These are phyloP conservation scores for Pachyrhynchus sulphureomaculatus DNA, from an alignment of 1,140 invertebrate genomes.

Conservation along the genomic window DNA sequence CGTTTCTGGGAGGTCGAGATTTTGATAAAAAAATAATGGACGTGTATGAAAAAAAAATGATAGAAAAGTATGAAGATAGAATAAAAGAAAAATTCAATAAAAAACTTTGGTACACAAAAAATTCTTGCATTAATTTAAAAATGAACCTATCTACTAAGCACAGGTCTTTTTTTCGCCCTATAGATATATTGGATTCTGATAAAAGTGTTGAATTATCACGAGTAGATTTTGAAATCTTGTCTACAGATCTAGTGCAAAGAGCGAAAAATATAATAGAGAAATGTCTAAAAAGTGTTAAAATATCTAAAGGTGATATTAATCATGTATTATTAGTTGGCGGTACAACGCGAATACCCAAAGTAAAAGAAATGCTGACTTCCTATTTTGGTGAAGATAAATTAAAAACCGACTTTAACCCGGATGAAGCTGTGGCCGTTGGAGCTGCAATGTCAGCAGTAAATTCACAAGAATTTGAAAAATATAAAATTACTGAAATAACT, in stretches of 20 bases:
- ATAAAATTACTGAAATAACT: conserved; percentile 28
- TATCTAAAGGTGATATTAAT: conserved; percentile 49
- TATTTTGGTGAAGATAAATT: conserved; percentile 53
- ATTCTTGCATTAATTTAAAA: conserved; percentile 1
- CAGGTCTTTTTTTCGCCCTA: not conserved
- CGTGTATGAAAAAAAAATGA: conserved; percentile 65
- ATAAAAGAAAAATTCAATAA: not conserved
- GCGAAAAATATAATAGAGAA: conserved; percentile 19
- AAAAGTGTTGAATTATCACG: conserved; percentile 71
- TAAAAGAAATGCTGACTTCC: conserved; percentile 48
- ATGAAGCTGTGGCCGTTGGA: conserved; percentile 45
- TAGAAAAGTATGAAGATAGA: conserved; percentile 33
- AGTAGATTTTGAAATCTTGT: conserved; percentile 72
- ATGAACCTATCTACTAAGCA: not conserved
- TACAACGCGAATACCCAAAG: conserved; percentile 64
- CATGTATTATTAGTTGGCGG: conserved; percentile 66
- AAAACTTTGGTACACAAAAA: not conserved
- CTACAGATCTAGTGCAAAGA: conserved; percentile 65
- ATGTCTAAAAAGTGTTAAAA: conserved; percentile 16
- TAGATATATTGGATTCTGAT: conserved; percentile 54
- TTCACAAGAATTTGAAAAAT: conserved; percentile 3
- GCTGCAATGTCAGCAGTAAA: conserved; percentile 25
- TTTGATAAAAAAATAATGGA: too few relatives aligned
- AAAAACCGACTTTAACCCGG: conserved; percentile 44
- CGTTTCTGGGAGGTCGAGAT: conserved; percentile 69